A percentile compares a stretch with the other conserved stretches of the same genome.
phyloP scores from a whole-genome alignment of 2,888 invertebrate genomes.

The Esperia sulphurella region DNA sequence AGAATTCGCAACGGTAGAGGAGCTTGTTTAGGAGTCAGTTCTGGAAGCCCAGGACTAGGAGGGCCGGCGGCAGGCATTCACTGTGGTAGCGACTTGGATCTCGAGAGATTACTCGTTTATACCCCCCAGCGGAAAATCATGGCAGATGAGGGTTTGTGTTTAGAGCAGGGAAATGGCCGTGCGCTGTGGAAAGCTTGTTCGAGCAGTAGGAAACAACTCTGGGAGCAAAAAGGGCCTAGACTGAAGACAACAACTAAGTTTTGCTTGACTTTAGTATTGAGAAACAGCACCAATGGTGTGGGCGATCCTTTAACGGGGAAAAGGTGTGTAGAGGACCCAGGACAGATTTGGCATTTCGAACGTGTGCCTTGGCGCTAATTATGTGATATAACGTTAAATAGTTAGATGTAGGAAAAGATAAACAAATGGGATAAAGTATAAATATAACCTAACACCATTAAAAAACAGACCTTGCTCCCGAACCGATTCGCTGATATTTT shows the following conservation, averaged over 20 bases:
- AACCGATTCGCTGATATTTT: not conserved
- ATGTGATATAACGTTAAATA: not conserved
- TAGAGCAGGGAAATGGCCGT: slow-evolving; percentile 83
- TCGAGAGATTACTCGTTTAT: slow-evolving; percentile 86
- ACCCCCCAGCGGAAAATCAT: slow-evolving; percentile 85
- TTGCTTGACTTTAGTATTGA: slow-evolving; percentile 50
- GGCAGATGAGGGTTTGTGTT: slow-evolving; percentile 93
- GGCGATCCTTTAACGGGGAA: slow-evolving; percentile 76
- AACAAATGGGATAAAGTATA: not conserved
- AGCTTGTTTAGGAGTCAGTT: slow-evolving; percentile 55
- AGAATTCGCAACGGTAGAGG: slow-evolving; percentile 82
- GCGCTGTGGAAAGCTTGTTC: slow-evolving; percentile 87
- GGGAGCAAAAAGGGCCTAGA: slow-evolving; percentile 78
- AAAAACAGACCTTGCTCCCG: not conserved
- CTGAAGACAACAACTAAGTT: slow-evolving; percentile 49
- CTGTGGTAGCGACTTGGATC: slow-evolving; percentile 80
- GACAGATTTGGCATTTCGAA: slow-evolving; percentile 85
- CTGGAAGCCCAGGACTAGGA: slow-evolving; percentile 82
- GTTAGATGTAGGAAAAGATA: not conserved
- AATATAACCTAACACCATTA: too few species aligned
- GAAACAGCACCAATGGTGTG: slow-evolving; percentile 38
- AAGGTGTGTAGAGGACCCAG: slow-evolving; percentile 70
- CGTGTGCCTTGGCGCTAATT: slow-evolving; percentile 82
- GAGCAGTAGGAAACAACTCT: slow-evolving; percentile 83
- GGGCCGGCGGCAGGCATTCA: slow-evolving; percentile 83